Evolutionary conservation across 2,888 invertebrate genomes (phyloP), one percentile per base, ranked within the genome.

Genomic region (Aleiodes leptofemur): DNA sequence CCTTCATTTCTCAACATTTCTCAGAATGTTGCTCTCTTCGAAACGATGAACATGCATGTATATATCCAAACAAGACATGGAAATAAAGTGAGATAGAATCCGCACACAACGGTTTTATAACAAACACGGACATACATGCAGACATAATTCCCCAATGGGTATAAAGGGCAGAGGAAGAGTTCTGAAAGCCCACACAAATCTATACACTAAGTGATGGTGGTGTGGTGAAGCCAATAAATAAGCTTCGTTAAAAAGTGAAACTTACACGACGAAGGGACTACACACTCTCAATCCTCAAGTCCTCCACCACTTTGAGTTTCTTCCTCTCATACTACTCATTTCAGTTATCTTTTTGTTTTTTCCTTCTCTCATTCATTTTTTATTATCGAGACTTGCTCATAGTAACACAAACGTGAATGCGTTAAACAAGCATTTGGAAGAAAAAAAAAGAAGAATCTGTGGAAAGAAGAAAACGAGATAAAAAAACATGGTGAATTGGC

Each of bases 401-500:
- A 69, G 77, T 77, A 77, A 76, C 77, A 76, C 72, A 74, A 72
- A 77, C 77, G 71, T 69, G 76, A 76, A 71, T 73, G 77, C 74
- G 77, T 78, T 79, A 77, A 78, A 77, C 78, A 78, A 76, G 77
- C 76, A 69, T 77, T 70, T 76, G 72, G 70, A 16, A 34, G 23
- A 23, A 23, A 23, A 23, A 53, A 14, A 53, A 38, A 23, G 34
- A 73, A 73, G 73, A 59, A 68, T 57, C 29, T 7, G 31, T 43
- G 57, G 55, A 69, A 55, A 57, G 74, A 55, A 69, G 78, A 29
- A 70, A 43, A 76, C 23, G 76, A 76, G 71, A 72, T 73, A 74
- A 53, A 78, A 74, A 48, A 78, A 78, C 81, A 78, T 80, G 79
- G 81, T 81, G 81, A 84, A 86, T 86, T 16, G 64, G 23, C 23